Conservation (phyloP, 2,797 vertebrate species). For the Lepus oiostolus region DNA sequence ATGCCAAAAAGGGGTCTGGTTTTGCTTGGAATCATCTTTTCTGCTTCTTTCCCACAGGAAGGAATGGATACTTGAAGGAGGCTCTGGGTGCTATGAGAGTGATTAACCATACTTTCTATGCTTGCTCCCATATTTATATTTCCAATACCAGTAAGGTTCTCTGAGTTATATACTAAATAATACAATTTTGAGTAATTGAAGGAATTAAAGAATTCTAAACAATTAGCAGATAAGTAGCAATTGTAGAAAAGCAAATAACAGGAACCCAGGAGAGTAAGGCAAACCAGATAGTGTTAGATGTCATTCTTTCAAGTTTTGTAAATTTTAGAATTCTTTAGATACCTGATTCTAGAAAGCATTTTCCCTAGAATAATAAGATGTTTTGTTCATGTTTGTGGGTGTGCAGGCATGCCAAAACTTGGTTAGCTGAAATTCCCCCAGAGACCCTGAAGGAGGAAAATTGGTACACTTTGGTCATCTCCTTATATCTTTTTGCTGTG, state of each 20-base stretch:
- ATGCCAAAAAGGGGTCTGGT: neutral
- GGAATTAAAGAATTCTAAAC: neutral
- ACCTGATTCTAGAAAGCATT: neutral
- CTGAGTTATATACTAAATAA: neutral
- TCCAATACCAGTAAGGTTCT: neutral
- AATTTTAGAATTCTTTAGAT: slow-evolving; percentile 13
- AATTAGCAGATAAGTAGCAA: neutral
- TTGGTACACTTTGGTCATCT: neutral
- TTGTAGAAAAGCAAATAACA: neutral
- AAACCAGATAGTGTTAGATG: neutral
- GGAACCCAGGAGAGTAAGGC: neutral
- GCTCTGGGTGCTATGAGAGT: neutral
- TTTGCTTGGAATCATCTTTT: neutral
- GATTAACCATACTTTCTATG: neutral
- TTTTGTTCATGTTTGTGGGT: neutral
- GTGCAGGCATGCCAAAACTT: neutral
- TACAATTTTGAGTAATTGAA: neutral
- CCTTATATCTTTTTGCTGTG: neutral
- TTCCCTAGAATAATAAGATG: neutral
- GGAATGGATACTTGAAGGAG: neutral
- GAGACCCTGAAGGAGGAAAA: neutral
- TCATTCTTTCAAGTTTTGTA: neutral
- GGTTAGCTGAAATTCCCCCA: neutral
- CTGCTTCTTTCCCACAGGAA: neutral
- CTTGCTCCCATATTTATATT: neutral